Conservation (phyloP, 2,888 invertebrate species). For the Lysandra bellargus region DNA sequence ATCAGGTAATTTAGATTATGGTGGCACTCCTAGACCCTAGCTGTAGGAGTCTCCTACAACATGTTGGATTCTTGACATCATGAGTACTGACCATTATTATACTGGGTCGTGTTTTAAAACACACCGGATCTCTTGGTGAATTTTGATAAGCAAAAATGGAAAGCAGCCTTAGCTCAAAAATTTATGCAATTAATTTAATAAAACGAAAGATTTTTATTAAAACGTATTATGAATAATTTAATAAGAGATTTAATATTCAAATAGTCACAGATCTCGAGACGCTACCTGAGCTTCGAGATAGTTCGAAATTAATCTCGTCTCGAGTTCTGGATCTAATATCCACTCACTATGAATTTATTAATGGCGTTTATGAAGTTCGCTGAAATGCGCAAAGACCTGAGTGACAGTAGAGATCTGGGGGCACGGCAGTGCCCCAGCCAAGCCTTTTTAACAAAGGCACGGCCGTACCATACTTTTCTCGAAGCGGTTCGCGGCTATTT, state of each 20-base stretch:
- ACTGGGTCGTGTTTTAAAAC: too few relatives aligned
- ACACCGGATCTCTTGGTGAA: too few relatives aligned
- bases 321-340: conserved; percentile 4
- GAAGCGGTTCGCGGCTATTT: too few relatives aligned
- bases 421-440: too few relatives aligned
- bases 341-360: conserved; percentile 8
- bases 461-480: too few relatives aligned
- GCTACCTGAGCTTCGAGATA: not conserved
- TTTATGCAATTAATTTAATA: not conserved
- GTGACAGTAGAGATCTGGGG: too few relatives aligned
- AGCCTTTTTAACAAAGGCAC: too few relatives aligned
- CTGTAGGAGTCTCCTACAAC: too few relatives aligned
- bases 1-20: too few relatives aligned
- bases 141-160: not conserved
- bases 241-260: conserved; percentile 25
- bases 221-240: conserved; percentile 7
- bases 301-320: conserved; percentile 28
- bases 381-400: not conserved
- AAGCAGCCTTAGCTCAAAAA: not conserved
- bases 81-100: too few relatives aligned
- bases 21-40: too few relatives aligned
- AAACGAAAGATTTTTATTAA: conserved; percentile 2
- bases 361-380: not conserved
- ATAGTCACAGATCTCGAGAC: not conserved
- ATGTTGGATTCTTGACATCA: too few relatives aligned